Evolutionary conservation across 2,888 invertebrate species (phyloP), one percentile per base, ranked within the genome.

Genomic region (Selenia dentaria): DNA sequence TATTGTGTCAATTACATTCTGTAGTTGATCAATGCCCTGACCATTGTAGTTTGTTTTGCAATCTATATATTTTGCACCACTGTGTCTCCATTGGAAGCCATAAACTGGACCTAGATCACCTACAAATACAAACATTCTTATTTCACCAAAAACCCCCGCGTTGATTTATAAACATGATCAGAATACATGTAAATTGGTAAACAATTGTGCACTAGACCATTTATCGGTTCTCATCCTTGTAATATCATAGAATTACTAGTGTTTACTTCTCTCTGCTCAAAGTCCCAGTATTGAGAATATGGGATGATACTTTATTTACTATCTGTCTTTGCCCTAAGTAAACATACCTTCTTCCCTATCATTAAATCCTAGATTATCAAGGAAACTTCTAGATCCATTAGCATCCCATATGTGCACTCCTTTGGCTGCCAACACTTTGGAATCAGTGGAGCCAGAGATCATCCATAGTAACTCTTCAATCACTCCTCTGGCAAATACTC

Each of bases 81-180:
- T 98, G 76, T 99, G 98, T 45, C 99, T 93, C 99, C 99, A 99
- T 77, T 99, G 99, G 73, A 99, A 99, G 0, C 99, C 99, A 89
- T 99, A 99, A 1, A 99, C 94, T 0, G 99, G 99, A 0, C 99
- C 99, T 29, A 99, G 91, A 83, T 99, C 99, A 44, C 98, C 94
- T 94, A 60, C 8, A 52, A 33, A 12, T 10, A 25, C 8, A 2
- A 10, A 25, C 8, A 25, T 16, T 16, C 16, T 16, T 16, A 16
- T 16, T 16, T n/a, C n/a, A n/a, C n/a, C n/a, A n/a, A n/a, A n/a
- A n/a, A n/a, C n/a, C n/a, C n/a, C n/a, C n/a, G n/a, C n/a, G n/a
- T n/a, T n/a, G n/a, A n/a, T n/a, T n/a, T n/a, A n/a, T n/a, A n/a
- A n/a, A n/a, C n/a, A n/a, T n/a, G n/a, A n/a, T n/a, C n/a, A n/a